These are phyloP conservation scores for Ptilodon capucinus DNA, from an alignment of 2,888 invertebrate species.

Conservation along the genomic window DNA sequence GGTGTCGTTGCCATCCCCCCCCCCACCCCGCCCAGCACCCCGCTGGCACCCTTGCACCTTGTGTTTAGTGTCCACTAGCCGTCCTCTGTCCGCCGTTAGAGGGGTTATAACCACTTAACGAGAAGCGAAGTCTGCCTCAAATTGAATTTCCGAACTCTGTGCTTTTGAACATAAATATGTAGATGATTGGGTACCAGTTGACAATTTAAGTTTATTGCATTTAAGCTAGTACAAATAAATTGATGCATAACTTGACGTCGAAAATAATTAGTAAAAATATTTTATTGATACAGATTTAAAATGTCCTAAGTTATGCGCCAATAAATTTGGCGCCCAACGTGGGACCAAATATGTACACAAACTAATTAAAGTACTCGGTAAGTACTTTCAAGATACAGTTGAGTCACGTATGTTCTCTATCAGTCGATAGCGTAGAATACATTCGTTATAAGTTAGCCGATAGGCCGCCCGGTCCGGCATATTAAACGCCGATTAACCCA, in stretches of 20 bases:
- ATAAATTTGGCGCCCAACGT: conserved; percentile 3
- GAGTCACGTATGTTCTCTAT: conserved; percentile 38
- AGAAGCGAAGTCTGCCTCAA: conserved; percentile 72
- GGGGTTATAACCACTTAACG: conserved; percentile 80
- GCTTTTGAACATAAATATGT: conserved; percentile 51
- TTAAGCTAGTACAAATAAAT: too few species aligned
- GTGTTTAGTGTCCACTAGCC: conserved; percentile 68
- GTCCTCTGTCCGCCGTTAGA: conserved; percentile 59
- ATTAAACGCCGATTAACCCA: conserved; percentile 81
- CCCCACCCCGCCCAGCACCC: conserved; percentile 19
- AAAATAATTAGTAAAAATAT: neutral
- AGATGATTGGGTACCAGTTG: conserved; percentile 26
- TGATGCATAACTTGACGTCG: neutral
- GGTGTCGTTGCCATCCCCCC: conserved; percentile 57
- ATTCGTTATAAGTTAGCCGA: conserved; percentile 25
- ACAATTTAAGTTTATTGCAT: conserved; percentile 18
- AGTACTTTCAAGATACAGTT: conserved; percentile 7
- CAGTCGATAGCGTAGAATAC: conserved; percentile 39
- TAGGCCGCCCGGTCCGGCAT: conserved; percentile 58
- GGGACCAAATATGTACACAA: neutral
- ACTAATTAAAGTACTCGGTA: neutral
- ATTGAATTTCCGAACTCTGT: conserved; percentile 67
- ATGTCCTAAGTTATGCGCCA: conserved; percentile 27
- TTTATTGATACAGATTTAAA: conserved; percentile 13
- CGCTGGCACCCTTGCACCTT: conserved; percentile 43